Evolutionary conservation across 2,797 vertebrate genomes (phyloP).

Genomic region (Phoeniculus purpureus): DNA sequence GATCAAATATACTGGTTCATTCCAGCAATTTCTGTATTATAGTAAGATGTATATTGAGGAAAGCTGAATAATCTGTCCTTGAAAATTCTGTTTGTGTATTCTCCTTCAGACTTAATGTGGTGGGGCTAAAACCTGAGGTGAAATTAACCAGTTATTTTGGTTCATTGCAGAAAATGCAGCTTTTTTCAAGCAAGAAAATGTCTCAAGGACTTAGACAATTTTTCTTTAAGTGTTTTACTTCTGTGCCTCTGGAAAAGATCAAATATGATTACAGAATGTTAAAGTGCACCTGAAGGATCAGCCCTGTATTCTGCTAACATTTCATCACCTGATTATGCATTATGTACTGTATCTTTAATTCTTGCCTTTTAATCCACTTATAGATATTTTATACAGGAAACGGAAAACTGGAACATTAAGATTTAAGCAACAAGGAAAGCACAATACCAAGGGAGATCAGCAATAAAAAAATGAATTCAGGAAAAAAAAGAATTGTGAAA

Average conservation of each 20-base stretch:
- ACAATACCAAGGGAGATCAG: neutral
- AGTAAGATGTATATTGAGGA: neutral
- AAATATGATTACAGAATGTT: neutral
- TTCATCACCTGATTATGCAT: neutral
- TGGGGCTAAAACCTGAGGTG: neutral
- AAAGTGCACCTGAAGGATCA: neutral
- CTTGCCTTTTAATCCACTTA: constrained; percentile 13
- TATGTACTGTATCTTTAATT: neutral
- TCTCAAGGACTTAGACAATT: neutral
- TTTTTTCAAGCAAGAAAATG: neutral
- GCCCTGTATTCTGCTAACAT: neutral
- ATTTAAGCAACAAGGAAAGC: constrained; percentile 27
- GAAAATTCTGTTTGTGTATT: neutral
- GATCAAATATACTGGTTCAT: neutral
- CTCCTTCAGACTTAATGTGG: neutral
- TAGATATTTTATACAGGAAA: constrained; percentile 10
- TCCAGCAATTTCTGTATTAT: neutral
- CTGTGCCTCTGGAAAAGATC: neutral
- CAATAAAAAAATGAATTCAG: constrained; percentile 2
- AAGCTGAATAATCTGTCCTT: neutral
- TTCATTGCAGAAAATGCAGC: neutral
- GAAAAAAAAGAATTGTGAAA: neutral
- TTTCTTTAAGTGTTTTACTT: neutral
- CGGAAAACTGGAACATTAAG: neutral
- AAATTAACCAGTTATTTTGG: no score